phyloP scores from a whole-genome alignment of 1,140 invertebrate genomes.

The Cherax quadricarinatus region DNA sequence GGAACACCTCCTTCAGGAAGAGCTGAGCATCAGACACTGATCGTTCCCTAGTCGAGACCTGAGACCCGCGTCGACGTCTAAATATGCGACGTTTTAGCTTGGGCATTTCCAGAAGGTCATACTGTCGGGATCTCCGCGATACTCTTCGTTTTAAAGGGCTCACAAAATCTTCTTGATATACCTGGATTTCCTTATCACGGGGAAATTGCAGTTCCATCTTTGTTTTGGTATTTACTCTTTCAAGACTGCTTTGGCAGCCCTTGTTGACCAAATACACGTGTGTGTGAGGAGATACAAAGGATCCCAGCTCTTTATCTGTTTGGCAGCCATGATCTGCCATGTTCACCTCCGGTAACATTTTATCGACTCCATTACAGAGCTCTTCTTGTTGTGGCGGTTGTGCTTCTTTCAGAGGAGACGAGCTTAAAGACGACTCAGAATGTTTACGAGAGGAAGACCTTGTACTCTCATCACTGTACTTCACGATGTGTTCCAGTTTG shows the following conservation, averaged over 20 bases:
- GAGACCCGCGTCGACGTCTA: not conserved
- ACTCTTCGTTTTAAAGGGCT: conserved; percentile 42
- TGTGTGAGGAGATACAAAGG: not conserved
- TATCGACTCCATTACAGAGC: not conserved
- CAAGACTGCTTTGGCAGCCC: conserved; percentile 12
- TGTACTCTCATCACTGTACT: not conserved
- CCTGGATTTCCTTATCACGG: conserved; percentile 48
- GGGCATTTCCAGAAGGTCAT: conserved; percentile 49
- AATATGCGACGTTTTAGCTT: conserved; percentile 45
- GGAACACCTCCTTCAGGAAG: not conserved
- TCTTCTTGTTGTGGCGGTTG: not conserved
- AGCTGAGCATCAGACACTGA: conserved; percentile 1
- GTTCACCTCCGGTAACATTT: not conserved
- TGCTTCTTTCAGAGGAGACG: not conserved
- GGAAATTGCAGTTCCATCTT: not conserved
- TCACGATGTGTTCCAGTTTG: not conserved
- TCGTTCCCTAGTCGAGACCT: not conserved
- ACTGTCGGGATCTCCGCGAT: conserved; percentile 14
- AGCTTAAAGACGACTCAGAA: not conserved
- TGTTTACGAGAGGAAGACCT: not conserved
- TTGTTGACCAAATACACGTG: not conserved
- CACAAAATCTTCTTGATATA: conserved; percentile 33
- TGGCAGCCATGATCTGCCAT: conserved; percentile 40
- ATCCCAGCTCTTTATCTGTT: conserved; percentile 18
- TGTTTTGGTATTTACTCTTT: not conserved